Evolutionary conservation across 2,888 invertebrate genomes (phyloP).

Genomic region (Cephus pulcher): DNA sequence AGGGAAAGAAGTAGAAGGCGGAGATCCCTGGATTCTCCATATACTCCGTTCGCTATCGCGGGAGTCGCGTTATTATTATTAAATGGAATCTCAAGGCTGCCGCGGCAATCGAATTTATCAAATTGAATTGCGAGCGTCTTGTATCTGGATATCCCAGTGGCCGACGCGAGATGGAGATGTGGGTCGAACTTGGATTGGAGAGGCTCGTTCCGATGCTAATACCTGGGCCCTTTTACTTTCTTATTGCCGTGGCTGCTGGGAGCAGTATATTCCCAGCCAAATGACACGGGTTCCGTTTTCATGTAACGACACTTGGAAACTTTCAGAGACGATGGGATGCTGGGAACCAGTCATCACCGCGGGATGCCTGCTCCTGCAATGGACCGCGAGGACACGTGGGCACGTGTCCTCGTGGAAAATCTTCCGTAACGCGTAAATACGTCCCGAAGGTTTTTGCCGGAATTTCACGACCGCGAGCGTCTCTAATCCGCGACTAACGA

Average conservation of each 20-base stretch:
- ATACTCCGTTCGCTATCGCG: constrained; percentile 1
- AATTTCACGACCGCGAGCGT: no score
- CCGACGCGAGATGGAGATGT: constrained; percentile 9
- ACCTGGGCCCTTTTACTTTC: constrained; percentile 23
- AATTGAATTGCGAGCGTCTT: constrained; percentile 44
- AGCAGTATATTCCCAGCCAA: not conserved
- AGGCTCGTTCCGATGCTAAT: constrained; percentile 48
- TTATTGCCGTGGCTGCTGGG: not conserved
- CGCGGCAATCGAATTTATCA: constrained; percentile 55
- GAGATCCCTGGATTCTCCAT: not conserved
- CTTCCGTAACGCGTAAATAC: not conserved
- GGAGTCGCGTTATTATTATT: constrained; percentile 47
- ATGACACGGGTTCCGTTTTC: not conserved
- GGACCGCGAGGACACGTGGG: not conserved
- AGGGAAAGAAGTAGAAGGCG: no score
- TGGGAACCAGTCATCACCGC: no score
- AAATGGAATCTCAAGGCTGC: constrained; percentile 58
- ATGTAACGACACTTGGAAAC: no score
- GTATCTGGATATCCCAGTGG: not conserved
- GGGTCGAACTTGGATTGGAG: constrained; percentile 32
- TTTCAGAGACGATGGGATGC: no score
- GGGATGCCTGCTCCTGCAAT: no score
- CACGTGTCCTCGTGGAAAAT: not conserved
- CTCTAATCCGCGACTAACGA: constrained; percentile 5
- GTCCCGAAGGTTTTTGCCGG: not conserved